A percentile compares a stretch with the other conserved stretches of the same genome.
Evolutionary conservation across 2,113 vertebrate species (phyloP).

Genomic region (Monopterus albus): DNA sequence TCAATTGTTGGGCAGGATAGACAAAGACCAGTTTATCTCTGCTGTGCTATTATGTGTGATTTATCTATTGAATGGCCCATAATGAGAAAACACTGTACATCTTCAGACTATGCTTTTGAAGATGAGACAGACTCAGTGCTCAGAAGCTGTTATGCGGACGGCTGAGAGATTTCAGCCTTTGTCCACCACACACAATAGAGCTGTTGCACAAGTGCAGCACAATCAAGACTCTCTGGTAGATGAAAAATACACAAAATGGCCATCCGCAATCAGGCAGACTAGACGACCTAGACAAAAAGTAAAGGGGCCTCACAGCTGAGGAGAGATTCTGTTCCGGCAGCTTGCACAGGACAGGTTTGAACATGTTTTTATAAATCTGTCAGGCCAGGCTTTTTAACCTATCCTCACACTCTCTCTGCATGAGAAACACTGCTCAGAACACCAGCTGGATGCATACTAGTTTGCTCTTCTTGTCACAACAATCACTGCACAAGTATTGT

Average conservation of each 20-base stretch:
- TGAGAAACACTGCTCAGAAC: conserved; percentile 37
- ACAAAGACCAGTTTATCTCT: conserved; percentile 77
- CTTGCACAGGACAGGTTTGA: conserved; percentile 55
- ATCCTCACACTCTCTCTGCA: conserved; percentile 34
- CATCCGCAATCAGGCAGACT: conserved; percentile 77
- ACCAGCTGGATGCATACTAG: conserved; percentile 28
- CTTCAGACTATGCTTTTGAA: conserved; percentile 74
- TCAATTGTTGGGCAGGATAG: conserved; percentile 71
- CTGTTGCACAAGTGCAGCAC: conserved; percentile 76
- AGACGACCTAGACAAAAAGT: conserved; percentile 53
- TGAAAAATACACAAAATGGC: conserved; percentile 81
- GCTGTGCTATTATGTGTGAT: conserved; percentile 76
- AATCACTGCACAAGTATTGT: conserved; percentile 9
- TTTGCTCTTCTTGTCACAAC: conserved; percentile 44
- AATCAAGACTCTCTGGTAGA: conserved; percentile 80
- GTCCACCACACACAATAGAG: conserved; percentile 75
- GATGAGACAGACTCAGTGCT: conserved; percentile 73
- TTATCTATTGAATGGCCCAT: conserved; percentile 81
- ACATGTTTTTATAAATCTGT: conserved; percentile 63
- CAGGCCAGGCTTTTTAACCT: conserved; percentile 38
- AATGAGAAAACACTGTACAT: conserved; percentile 80
- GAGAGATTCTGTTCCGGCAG: conserved; percentile 60
- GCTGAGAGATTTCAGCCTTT: conserved; percentile 78
- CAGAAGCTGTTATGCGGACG: conserved; percentile 63
- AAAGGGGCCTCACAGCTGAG: conserved; percentile 46